Percentiles rank a stretch among this genome's conserved stretches.
phyloP scores from a whole-genome alignment of 2,888 invertebrate species.

The Rugalucina vietnamica region DNA sequence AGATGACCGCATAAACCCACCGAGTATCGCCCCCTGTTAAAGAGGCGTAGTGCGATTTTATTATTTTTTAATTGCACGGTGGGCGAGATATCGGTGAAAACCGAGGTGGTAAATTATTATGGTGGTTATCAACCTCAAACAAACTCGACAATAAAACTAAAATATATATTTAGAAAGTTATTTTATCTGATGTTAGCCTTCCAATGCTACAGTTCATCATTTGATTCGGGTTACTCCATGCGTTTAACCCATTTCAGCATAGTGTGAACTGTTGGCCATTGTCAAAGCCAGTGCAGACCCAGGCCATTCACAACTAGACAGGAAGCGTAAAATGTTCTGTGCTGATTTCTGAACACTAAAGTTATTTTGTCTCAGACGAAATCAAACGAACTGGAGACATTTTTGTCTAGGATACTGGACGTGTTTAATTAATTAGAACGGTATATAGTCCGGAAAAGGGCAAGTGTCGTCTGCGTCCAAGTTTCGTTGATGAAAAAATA shows the following conservation, averaged over 20 bases:
- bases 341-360: too few species aligned
- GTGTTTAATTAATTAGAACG: too few species aligned
- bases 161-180: slow-evolving; percentile 11
- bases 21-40: too few species aligned
- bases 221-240: background rate
- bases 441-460: too few species aligned
- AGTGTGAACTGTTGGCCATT: too few species aligned
- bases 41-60: too few species aligned
- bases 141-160: background rate
- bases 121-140: background rate
- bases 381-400: too few species aligned
- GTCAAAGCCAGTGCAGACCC: too few species aligned
- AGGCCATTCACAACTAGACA: too few species aligned
- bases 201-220: background rate
- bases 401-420: too few species aligned
- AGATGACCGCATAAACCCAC: too few species aligned
- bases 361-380: too few species aligned
- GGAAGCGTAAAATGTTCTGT: background rate
- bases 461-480: background rate
- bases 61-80: slow-evolving; percentile 4
- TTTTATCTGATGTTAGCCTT: background rate
- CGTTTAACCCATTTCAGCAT: background rate
- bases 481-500: background rate
- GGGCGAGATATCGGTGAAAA: background rate
- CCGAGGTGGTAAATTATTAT: background rate